Conservation (phyloP, 2,797 vertebrate species). For the Tangara arthus region DNA sequence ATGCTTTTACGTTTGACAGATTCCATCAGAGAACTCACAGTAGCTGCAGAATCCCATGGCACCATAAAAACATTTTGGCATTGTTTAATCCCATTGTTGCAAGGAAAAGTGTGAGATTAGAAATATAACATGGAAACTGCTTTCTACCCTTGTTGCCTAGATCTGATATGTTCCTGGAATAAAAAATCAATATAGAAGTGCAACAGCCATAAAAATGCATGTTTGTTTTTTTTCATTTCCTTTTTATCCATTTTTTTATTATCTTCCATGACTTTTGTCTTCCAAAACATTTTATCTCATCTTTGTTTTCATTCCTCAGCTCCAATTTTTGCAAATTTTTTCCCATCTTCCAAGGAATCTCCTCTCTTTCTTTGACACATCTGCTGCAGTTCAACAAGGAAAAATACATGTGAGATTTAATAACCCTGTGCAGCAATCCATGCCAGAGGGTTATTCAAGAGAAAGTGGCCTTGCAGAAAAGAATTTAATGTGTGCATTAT, state of each 20-base stretch:
- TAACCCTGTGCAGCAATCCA: background rate
- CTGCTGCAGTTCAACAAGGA: background rate
- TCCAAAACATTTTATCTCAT: background rate
- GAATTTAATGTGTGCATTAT: background rate
- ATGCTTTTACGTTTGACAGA: constrained; percentile 20
- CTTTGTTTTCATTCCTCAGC: background rate
- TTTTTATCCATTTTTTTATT: background rate
- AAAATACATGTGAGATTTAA: background rate
- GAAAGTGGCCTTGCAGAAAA: background rate
- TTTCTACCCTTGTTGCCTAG: background rate
- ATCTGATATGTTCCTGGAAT: background rate
- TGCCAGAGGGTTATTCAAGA: background rate
- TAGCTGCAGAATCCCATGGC: background rate
- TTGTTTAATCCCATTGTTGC: background rate
- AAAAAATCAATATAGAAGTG: background rate
- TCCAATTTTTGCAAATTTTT: background rate
- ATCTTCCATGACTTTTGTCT: background rate
- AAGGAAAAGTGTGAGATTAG: background rate
- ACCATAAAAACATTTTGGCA: background rate
- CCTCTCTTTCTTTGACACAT: background rate
- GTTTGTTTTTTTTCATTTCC: background rate
- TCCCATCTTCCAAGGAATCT: background rate
- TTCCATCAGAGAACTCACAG: background rate
- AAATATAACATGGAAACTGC: background rate
- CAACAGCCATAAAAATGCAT: background rate